A percentile compares a stretch with the other conserved stretches of the same genome.
These are phyloP conservation scores for Gymnocheta viridis DNA, from an alignment of 2,888 invertebrate genomes.

Conservation along the genomic window DNA sequence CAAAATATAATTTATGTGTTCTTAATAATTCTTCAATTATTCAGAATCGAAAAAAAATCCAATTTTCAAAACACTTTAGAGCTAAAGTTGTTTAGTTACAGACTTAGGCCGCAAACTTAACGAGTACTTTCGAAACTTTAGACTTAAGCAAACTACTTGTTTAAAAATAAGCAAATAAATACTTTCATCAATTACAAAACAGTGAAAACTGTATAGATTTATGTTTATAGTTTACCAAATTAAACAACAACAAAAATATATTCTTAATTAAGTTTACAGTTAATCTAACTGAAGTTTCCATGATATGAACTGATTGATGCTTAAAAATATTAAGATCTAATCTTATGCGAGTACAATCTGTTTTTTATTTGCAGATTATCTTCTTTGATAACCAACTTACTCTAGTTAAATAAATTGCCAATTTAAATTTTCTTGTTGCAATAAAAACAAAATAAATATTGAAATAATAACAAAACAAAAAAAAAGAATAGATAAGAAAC, in stretches of 20 bases:
- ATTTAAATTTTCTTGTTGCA: conserved; percentile 28
- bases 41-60: not conserved
- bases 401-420: conserved; percentile 36
- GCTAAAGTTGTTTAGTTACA: not conserved
- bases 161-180: not conserved
- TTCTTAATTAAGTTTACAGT: conserved; percentile 38
- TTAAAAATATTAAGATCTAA: not conserved
- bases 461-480: not conserved
- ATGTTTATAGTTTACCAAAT: not conserved
- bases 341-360: not conserved
- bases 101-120: no score
- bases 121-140: no score
- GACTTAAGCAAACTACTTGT: conserved; percentile 18
- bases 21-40: not conserved
- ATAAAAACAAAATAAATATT: not conserved
- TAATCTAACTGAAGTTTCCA: conserved; percentile 12
- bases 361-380: conserved; percentile 29
- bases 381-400: conserved; percentile 5
- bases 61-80: conserved; percentile 8
- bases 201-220: not conserved
- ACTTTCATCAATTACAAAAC: not conserved
- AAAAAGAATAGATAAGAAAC: no score
- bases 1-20: not conserved
- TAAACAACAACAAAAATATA: conserved; percentile 3
- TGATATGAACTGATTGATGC: conserved; percentile 29